Conservation (phyloP, 2,888 invertebrate genomes). For the Phasia obesa region DNA sequence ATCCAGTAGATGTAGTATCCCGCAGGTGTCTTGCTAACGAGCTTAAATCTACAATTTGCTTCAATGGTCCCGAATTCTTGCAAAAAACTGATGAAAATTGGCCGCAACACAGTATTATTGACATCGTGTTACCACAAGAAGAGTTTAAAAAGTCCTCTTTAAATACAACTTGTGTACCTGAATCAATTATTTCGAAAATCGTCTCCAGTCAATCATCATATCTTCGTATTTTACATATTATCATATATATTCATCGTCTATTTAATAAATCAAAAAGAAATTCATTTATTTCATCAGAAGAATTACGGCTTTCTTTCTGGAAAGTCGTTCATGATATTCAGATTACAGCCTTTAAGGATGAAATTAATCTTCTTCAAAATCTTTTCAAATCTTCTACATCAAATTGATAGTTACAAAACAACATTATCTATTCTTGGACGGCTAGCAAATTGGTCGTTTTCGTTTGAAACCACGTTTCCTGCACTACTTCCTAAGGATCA, state of each 20-base stretch:
- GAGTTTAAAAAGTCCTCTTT: no score
- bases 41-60: slow-evolving; percentile 4
- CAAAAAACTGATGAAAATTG: no score
- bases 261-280: slow-evolving; percentile 41
- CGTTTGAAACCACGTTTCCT: slow-evolving; percentile 72
- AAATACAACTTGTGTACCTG: no score
- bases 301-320: slow-evolving; percentile 3
- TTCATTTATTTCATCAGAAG: slow-evolving; percentile 1
- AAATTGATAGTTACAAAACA: background rate
- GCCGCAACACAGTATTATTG: no score
- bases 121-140: no score
- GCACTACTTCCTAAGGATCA: background rate
- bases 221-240: no score
- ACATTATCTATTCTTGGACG: slow-evolving; percentile 65
- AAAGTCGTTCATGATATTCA: background rate
- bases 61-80: background rate
- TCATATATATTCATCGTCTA: no score
- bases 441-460: slow-evolving; percentile 60
- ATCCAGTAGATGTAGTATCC: slow-evolving; percentile 4
- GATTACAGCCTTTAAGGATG: no score
- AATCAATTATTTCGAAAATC: no score
- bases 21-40: slow-evolving; percentile 16
- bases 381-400: slow-evolving; percentile 18
- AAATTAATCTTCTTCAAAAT: slow-evolving; percentile 12
- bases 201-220: no score